Conservation (phyloP, 23 tunicate genomes). For the Ciona savignyi region DNA sequence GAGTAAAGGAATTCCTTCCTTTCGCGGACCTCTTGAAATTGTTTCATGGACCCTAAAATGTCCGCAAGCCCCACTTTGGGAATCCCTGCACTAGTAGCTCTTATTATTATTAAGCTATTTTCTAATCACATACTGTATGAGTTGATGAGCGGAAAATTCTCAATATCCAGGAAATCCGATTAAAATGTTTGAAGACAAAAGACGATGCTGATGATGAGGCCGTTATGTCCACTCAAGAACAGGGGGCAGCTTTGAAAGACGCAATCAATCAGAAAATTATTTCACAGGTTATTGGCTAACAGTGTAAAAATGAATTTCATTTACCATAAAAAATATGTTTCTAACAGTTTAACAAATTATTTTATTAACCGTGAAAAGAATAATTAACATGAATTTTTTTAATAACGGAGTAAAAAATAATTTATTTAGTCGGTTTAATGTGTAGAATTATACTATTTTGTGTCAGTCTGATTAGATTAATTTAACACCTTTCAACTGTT, state of each 20-base stretch:
- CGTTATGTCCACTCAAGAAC: conserved; percentile 35
- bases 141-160: not conserved
- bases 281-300: conserved; percentile 35
- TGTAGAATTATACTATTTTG: no score
- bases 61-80: no score
- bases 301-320: not conserved
- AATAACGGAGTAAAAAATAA: no score
- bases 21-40: no score
- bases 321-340: not conserved
- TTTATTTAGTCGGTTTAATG: no score
- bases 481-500: no score
- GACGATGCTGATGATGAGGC: conserved; percentile 55
- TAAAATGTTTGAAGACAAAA: conserved; percentile 50
- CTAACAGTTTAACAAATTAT: not conserved
- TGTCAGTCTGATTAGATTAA: conserved; percentile 11
- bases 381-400: no score
- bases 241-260: conserved; percentile 24
- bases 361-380: not conserved
- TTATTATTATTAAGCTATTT: no score
- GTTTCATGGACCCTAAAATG: no score
- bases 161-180: conserved; percentile 57
- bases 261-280: conserved; percentile 61
- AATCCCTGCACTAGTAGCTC: no score
- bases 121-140: no score
- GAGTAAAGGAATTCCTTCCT: no score